Percentiles rank a stretch among this genome's conserved stretches.
phyloP scores from a whole-genome alignment of 2,797 vertebrate genomes.

The Cirrhinus mrigala region DNA sequence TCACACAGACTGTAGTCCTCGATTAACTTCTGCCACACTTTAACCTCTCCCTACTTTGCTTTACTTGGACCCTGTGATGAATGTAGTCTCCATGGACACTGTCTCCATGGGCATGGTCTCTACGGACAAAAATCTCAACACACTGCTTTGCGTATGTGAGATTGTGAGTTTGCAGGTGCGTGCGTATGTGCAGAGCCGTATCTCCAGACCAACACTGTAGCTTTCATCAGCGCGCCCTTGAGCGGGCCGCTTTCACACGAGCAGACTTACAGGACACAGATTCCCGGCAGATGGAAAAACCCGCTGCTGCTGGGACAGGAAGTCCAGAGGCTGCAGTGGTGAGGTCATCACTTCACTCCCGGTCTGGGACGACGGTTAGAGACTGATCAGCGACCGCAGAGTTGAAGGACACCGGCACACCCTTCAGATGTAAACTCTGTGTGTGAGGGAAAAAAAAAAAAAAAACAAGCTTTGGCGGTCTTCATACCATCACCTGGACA shows the following conservation, averaged over 20 bases:
- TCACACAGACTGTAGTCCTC: conserved; percentile 24
- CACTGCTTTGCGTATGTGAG: conserved; percentile 63
- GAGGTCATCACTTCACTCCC: conserved; percentile 56
- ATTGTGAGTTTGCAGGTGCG: conserved; percentile 36
- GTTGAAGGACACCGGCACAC: conserved; percentile 57
- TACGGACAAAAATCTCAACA: conserved; percentile 66
- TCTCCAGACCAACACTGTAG: conserved; percentile 41
- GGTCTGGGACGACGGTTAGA: conserved; percentile 28
- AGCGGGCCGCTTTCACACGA: conserved; percentile 50
- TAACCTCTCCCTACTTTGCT: conserved; percentile 70
- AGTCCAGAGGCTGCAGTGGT: conserved; percentile 57
- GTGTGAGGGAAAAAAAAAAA: not conserved
- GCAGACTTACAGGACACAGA: conserved; percentile 43
- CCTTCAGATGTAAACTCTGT: conserved; percentile 44
- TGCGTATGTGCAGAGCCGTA: conserved; percentile 45
- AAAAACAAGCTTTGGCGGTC: conserved; percentile 15
- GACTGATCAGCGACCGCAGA: conserved; percentile 56
- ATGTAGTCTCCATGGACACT: conserved; percentile 62
- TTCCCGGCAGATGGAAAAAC: conserved; percentile 52
- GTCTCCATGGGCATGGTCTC: conserved; percentile 73
- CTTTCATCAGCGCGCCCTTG: conserved; percentile 35
- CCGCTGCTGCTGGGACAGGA: conserved; percentile 58
- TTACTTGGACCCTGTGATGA: conserved; percentile 72
- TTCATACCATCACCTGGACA: conserved; percentile 56
- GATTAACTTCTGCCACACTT: conserved; percentile 45